These are phyloP conservation scores for Motacilla tschutschensis DNA, from an alignment of 2,113 vertebrate species.

Conservation along the genomic window DNA sequence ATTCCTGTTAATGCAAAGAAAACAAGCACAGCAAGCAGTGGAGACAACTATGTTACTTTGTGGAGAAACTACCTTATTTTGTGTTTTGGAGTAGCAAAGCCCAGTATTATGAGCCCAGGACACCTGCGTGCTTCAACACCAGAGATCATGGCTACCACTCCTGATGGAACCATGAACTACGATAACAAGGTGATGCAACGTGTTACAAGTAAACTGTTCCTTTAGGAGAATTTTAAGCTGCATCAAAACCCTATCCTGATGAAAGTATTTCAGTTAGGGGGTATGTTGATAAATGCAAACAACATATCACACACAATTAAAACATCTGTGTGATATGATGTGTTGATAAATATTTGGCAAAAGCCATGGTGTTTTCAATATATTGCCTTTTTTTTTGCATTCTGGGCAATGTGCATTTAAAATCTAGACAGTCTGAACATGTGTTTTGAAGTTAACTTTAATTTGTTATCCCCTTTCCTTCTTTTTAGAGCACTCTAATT, in stretches of 20 bases:
- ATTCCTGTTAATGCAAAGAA: constrained; percentile 97
- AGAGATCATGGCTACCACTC: constrained; percentile 95
- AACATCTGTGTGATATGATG: neutral
- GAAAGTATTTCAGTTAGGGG: neutral
- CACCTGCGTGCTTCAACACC: constrained; percentile 94
- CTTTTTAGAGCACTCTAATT: neutral
- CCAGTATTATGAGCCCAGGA: constrained; percentile 97
- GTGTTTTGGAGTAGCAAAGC: constrained; percentile 94
- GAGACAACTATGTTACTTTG: constrained; percentile 91
- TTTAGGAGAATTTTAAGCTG: constrained; percentile 22
- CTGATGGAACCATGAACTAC: constrained; percentile 92
- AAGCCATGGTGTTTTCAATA: neutral
- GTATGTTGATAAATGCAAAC: neutral
- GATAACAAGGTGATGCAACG: constrained; percentile 89
- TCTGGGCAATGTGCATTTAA: neutral
- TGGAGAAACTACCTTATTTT: constrained; percentile 98
- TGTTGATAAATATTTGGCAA: neutral
- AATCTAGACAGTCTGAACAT: neutral
- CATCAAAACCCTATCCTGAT: neutral
- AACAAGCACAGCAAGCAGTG: constrained; percentile 86
- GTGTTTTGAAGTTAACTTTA: neutral
- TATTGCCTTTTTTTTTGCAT: neutral
- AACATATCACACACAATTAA: neutral
- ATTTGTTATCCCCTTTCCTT: neutral
- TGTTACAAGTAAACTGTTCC: constrained; percentile 22